These are phyloP conservation scores for Lepidocolaptes lacrymiger DNA, from an alignment of 2,797 vertebrate species.

Conservation along the genomic window DNA sequence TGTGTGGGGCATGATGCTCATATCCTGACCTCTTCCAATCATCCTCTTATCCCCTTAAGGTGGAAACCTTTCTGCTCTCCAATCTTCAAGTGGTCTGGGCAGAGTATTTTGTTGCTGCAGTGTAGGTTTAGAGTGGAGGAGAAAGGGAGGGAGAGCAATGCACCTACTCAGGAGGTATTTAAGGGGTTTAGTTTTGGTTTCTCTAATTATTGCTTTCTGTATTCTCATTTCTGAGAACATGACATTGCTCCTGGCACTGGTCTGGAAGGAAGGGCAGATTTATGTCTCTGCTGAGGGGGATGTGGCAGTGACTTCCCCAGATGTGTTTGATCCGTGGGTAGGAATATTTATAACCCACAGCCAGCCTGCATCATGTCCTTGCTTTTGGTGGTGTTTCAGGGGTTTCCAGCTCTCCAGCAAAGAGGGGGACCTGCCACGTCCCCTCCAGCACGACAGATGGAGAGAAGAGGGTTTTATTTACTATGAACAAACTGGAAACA, in stretches of 20 bases:
- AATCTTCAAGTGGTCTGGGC: not conserved
- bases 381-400: fast-evolving
- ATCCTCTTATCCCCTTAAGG: not conserved
- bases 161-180: not conserved
- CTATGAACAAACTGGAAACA: slow-evolving; percentile 7
- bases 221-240: not conserved
- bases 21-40: not conserved
- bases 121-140: not conserved
- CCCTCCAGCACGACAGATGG: not conserved
- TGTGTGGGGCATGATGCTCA: not conserved
- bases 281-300: not conserved
- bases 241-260: fast-evolving
- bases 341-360: not conserved
- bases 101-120: not conserved
- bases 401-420: not conserved
- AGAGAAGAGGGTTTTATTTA: slow-evolving; percentile 46
- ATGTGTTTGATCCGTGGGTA: not conserved
- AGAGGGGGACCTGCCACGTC: fast-evolving
- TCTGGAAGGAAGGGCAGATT: not conserved
- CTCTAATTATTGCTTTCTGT: not conserved
- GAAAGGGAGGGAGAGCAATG: not conserved
- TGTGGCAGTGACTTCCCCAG: fast-evolving
- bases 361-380: not conserved
- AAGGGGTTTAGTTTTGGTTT: not conserved
- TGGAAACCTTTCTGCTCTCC: not conserved